phyloP scores from a whole-genome alignment of 2,888 invertebrate genomes.

The Euplexia lucipara region DNA sequence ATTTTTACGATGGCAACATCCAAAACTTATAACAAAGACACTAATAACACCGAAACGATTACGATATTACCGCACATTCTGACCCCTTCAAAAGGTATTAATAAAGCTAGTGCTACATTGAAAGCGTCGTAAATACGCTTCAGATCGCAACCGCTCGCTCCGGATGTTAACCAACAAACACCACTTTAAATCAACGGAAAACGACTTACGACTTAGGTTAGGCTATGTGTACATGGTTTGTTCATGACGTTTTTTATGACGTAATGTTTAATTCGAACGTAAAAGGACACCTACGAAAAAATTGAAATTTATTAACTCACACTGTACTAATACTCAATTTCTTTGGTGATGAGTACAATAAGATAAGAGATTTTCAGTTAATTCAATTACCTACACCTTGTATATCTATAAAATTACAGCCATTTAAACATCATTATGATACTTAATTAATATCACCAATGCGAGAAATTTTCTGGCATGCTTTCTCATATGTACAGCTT shows the following conservation, averaged over 20 bases:
- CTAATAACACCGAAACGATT: conserved; percentile 15
- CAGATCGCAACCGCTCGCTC: conserved; percentile 67
- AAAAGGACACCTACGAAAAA: too few relatives aligned
- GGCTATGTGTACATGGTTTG: conserved; percentile 62
- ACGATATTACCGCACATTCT: conserved; percentile 21
- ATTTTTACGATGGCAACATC: background rate
- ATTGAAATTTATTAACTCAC: background rate
- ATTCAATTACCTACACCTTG: too few relatives aligned
- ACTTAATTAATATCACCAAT: too few relatives aligned
- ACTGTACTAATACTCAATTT: background rate
- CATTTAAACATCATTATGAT: too few relatives aligned
- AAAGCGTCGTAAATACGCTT: conserved; percentile 71
- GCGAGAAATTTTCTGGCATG: too few relatives aligned
- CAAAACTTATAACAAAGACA: conserved; percentile 1
- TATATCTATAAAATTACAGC: too few relatives aligned
- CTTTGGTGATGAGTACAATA: too few relatives aligned
- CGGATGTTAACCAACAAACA: conserved; percentile 83
- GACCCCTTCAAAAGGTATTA: conserved; percentile 46
- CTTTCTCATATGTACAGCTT: too few relatives aligned
- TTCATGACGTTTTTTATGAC: conserved; percentile 23
- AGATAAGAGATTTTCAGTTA: too few relatives aligned
- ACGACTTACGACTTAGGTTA: conserved; percentile 69
- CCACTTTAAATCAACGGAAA: conserved; percentile 81
- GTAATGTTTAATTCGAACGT: conserved; percentile 8
- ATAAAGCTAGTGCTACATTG: conserved; percentile 72